A percentile compares a stretch with the other conserved stretches of the same genome.
Evolutionary conservation across 1,140 invertebrate genomes (phyloP).

Genomic region (Drosophila sproati): DNA sequence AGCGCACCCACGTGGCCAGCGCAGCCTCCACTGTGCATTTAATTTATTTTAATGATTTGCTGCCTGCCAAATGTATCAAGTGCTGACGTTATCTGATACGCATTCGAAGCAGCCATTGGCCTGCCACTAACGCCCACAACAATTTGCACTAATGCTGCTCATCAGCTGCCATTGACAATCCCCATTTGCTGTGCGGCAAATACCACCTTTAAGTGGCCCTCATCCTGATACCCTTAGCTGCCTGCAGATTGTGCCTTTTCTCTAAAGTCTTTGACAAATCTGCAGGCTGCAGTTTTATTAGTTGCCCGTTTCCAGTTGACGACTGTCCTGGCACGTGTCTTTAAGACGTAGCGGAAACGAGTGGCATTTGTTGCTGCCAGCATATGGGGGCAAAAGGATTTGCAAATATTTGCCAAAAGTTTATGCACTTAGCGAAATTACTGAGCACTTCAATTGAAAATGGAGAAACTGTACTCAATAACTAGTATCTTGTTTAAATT

Average conservation of each 20-base stretch:
- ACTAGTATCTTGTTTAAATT: too few relatives aligned
- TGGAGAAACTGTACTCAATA: too few relatives aligned
- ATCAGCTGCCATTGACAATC: conserved; percentile 63
- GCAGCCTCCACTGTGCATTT: conserved; percentile 32
- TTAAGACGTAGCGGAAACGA: conserved; percentile 74
- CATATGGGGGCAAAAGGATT: conserved; percentile 39
- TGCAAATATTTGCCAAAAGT: conserved; percentile 40
- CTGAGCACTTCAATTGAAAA: background rate
- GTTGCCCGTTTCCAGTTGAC: conserved; percentile 58
- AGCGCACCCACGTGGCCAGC: conserved; percentile 17
- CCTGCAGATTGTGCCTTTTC: conserved; percentile 42
- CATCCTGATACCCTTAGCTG: conserved; percentile 29
- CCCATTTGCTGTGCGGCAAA: conserved; percentile 30
- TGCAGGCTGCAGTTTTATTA: conserved; percentile 72
- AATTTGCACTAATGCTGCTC: conserved; percentile 72
- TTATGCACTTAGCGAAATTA: conserved; percentile 49
- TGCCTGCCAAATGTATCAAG: conserved; percentile 53
- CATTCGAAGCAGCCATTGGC: conserved; percentile 10
- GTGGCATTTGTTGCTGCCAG: conserved; percentile 55
- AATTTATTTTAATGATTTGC: conserved; percentile 65
- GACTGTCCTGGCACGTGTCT: conserved; percentile 64
- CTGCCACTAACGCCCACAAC: conserved; percentile 63
- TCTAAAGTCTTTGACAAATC: conserved; percentile 71
- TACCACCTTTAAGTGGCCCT: conserved; percentile 69
- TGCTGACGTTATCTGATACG: conserved; percentile 35